Conservation (phyloP, 2,888 invertebrate species). For the Tinea trinotella region DNA sequence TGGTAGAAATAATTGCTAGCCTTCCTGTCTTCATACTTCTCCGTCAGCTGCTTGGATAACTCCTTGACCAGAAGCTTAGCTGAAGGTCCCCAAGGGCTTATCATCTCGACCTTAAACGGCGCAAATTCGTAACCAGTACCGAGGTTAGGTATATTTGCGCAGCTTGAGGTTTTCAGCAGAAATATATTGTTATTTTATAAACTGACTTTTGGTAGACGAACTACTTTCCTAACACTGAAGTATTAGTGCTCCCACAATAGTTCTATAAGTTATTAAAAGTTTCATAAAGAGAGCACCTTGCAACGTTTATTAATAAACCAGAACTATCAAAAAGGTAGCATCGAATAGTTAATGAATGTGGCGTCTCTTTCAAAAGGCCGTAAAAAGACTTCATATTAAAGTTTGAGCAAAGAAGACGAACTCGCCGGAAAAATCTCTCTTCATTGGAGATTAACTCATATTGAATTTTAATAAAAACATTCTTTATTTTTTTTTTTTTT, state of each 20-base stretch:
- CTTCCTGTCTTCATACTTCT: too few relatives aligned
- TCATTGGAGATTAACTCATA: conserved; percentile 7
- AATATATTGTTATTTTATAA: too few relatives aligned
- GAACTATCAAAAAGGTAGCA: conserved; percentile 1
- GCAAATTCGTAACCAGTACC: too few relatives aligned
- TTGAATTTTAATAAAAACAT: conserved; percentile 15
- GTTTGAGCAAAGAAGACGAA: conserved; percentile 10
- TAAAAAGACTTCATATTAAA: conserved; percentile 15
- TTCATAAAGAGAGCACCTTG: neutral
- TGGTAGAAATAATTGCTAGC: too few relatives aligned
- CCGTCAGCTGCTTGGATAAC: too few relatives aligned
- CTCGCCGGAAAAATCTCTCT: conserved; percentile 10
- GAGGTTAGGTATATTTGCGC: too few relatives aligned
- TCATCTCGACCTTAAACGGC: too few relatives aligned
- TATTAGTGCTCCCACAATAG: neutral
- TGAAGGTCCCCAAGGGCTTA: too few relatives aligned
- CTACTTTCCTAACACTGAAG: too few relatives aligned
- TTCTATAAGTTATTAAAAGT: neutral
- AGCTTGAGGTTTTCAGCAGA: too few relatives aligned
- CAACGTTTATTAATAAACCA: conserved; percentile 13
- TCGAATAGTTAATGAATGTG: neutral
- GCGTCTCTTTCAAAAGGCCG: conserved; percentile 8
- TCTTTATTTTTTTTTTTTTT: neutral
- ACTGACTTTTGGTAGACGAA: too few relatives aligned
- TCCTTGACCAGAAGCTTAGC: too few relatives aligned